A percentile compares a stretch with the other conserved stretches of the same genome.
phyloP scores from a whole-genome alignment of 2,888 invertebrate genomes.

The Danaus chrysippus region DNA sequence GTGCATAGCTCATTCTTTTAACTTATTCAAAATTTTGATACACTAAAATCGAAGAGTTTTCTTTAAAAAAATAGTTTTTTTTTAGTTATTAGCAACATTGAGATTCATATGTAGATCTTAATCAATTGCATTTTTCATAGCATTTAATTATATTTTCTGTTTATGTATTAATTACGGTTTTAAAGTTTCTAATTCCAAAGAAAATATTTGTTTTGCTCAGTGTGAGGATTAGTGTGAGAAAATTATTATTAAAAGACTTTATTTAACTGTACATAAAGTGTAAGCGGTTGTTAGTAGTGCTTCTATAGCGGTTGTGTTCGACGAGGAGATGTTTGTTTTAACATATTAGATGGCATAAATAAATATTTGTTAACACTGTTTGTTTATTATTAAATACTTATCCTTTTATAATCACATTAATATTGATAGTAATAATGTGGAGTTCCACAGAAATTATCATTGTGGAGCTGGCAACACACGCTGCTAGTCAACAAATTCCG shows the following conservation, averaged over 20 bases:
- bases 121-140: too few relatives aligned
- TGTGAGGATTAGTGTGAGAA: conserved; percentile 12
- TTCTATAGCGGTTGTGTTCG: conserved; percentile 4
- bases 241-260: not conserved
- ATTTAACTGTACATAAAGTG: conserved; percentile 1
- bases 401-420: conserved; percentile 29
- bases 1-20: too few relatives aligned
- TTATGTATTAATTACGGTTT: too few relatives aligned
- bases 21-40: too few relatives aligned
- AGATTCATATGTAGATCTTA: too few relatives aligned
- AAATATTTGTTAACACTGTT: conserved; percentile 37
- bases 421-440: conserved; percentile 6
- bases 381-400: conserved; percentile 45
- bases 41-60: too few relatives aligned
- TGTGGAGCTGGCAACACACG: conserved; percentile 61
- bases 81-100: too few relatives aligned
- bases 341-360: conserved; percentile 55
- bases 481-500: conserved; percentile 49
- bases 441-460: conserved; percentile 52
- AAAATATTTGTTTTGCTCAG: not conserved
- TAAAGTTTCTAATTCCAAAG: too few relatives aligned
- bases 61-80: too few relatives aligned
- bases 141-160: too few relatives aligned
- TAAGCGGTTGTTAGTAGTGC: too few relatives aligned
- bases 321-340: conserved; percentile 36